Evolutionary conservation across 2,888 invertebrate genomes (phyloP).

Genomic region (Nomada flava): DNA sequence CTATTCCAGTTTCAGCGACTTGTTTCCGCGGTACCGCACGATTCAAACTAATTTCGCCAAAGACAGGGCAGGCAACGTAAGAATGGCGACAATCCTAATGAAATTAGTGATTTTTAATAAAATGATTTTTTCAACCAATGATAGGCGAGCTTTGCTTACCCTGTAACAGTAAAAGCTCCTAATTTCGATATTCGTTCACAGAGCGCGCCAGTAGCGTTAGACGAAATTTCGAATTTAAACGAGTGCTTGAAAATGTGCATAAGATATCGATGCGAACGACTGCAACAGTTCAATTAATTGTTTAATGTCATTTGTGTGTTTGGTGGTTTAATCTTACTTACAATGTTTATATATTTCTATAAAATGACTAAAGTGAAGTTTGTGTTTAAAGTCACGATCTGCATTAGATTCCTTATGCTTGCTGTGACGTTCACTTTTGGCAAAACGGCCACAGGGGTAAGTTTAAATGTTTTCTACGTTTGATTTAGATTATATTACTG

Average conservation of each 20-base stretch:
- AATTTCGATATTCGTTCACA: neutral
- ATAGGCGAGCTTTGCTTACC: conserved; percentile 14
- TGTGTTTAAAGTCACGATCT: neutral
- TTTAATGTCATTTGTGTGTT: neutral
- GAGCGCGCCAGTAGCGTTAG: conserved; percentile 29
- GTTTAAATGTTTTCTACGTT: neutral
- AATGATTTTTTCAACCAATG: conserved; percentile 1
- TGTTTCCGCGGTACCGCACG: neutral
- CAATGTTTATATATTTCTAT: neutral
- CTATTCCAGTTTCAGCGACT: neutral
- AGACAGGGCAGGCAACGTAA: neutral
- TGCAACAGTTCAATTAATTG: neutral
- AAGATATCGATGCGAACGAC: neutral
- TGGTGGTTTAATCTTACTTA: neutral
- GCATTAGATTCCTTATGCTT: neutral
- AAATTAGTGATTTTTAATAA: neutral
- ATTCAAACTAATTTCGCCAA: conserved; percentile 14
- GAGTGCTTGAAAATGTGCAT: neutral
- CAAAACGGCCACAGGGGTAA: neutral
- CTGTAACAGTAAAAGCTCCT: neutral
- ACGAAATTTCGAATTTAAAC: neutral
- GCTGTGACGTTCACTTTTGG: neutral
- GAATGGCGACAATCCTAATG: neutral
- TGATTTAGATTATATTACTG: neutral
- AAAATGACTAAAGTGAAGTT: neutral